Conservation (phyloP, 2,113 vertebrate genomes). For the Typhlomys cinereus region DNA sequence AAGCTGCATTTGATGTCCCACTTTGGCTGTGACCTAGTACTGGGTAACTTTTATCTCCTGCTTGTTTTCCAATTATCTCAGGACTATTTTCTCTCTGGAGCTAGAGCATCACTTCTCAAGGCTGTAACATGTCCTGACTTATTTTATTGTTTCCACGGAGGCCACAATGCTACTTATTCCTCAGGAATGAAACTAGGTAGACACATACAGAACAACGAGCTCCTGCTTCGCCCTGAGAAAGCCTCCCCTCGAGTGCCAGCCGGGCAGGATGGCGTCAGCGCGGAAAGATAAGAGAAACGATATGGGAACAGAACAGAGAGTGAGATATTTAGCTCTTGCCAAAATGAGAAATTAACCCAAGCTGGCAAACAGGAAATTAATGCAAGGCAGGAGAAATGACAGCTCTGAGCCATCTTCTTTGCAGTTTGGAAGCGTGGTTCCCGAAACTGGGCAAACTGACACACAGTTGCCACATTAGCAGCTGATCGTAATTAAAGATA, state of each 20-base stretch:
- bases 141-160: background rate
- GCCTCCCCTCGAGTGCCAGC: background rate
- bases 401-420: constrained; percentile 34
- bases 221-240: background rate
- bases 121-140: background rate
- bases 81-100: background rate
- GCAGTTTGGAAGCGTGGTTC: background rate
- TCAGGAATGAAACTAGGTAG: background rate
- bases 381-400: constrained; percentile 14
- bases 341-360: background rate
- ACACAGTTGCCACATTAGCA: constrained; percentile 50
- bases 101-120: background rate
- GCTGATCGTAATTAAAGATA: constrained; percentile 60
- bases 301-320: background rate
- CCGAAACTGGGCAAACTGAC: constrained; percentile 41
- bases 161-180: background rate
- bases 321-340: background rate
- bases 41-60: background rate
- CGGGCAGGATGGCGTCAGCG: background rate
- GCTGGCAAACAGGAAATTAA: constrained; percentile 30
- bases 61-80: background rate
- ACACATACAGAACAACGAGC: background rate
- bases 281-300: background rate
- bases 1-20: background rate
- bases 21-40: background rate